Percentiles rank a stretch among this genome's conserved stretches.
Conservation (phyloP, 2,888 invertebrate genomes). For the Lypha dubia region DNA sequence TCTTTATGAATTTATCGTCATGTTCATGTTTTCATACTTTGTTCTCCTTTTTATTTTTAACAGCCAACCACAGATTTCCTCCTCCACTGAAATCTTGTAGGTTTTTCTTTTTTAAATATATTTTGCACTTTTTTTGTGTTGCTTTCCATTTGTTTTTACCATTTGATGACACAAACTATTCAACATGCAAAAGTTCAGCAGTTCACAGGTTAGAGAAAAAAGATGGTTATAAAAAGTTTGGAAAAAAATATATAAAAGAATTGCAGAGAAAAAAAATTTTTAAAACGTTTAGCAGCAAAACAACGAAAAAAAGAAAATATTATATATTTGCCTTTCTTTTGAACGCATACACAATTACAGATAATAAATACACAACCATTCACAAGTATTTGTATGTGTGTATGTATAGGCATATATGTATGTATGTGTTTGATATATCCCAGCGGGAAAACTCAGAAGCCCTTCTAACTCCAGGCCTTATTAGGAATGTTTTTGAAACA, state of each 20-base stretch:
- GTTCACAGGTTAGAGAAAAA: constrained; percentile 61
- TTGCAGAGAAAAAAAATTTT: constrained; percentile 46
- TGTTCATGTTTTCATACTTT: constrained; percentile 7
- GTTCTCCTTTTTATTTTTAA: background rate
- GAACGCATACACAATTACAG: background rate
- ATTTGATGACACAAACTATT: constrained; percentile 68
- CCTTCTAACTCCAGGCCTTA: too few relatives aligned
- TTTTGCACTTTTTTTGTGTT: background rate
- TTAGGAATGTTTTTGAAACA: too few relatives aligned
- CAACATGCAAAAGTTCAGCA: constrained; percentile 63
- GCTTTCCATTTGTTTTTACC: constrained; percentile 50
- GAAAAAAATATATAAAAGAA: too few relatives aligned
- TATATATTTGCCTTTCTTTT: constrained; percentile 34
- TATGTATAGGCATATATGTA: background rate
- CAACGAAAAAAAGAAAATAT: constrained; percentile 27
- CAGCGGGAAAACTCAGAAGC: too few relatives aligned
- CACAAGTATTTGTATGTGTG: background rate
- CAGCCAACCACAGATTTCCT: constrained; percentile 50
- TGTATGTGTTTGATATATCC: too few relatives aligned
- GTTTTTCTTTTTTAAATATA: background rate
- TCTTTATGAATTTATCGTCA: constrained; percentile 34
- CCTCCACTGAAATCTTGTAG: constrained; percentile 38
- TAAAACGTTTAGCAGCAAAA: constrained; percentile 63
- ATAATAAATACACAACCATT: background rate
- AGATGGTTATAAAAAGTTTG: constrained; percentile 45